Evolutionary conservation across 2,888 invertebrate species (phyloP), one percentile per base, ranked within the genome.

Genomic region (Drosophila percnosoma): DNA sequence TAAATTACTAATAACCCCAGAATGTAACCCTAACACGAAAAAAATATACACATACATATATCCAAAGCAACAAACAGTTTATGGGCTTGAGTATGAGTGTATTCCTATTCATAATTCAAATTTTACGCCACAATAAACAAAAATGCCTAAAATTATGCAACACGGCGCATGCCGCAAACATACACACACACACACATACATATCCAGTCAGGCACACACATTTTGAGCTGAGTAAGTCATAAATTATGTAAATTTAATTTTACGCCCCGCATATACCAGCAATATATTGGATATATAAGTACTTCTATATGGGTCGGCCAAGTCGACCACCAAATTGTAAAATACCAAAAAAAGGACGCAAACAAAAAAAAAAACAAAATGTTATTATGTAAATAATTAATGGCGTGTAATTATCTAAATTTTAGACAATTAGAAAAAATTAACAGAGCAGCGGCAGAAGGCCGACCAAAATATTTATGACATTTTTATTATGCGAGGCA

Each of bases 311-410:
- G 63, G 48, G 53, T 52, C 29, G 40, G 70, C 60, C 72, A 78
- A 78, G 78, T 78, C 76, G 68, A 78, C 78, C 78, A 72, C 78
- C 72, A 80, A 78, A 76, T 72, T 75, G 59, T 72, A 67, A 67
- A 70, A 67, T 24, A 34, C 29, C 18, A 54, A 34, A 33, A 45
- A 54, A 52, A 60, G 3, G 11, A 15, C 1, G 48, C 11, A 11
- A 27, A 6, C 42, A 38, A 45, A 55, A 52, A 62, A 5, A 54
- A 52, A 68, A 68, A 64, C 58, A 45, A 70, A 68, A 72, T 75
- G 78, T 88, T 86, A 90, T 88, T 91, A 86, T 89, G 84, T 87
- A 82, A 91, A 91, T 91, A 90, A 91, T 91, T 91, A 91, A 91
- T 91, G 82, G 80, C 78, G 69, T 82, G 86, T 91, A 91, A 91